phyloP scores from a whole-genome alignment of 2,888 invertebrate genomes.

The Invenusta paracnida region DNA sequence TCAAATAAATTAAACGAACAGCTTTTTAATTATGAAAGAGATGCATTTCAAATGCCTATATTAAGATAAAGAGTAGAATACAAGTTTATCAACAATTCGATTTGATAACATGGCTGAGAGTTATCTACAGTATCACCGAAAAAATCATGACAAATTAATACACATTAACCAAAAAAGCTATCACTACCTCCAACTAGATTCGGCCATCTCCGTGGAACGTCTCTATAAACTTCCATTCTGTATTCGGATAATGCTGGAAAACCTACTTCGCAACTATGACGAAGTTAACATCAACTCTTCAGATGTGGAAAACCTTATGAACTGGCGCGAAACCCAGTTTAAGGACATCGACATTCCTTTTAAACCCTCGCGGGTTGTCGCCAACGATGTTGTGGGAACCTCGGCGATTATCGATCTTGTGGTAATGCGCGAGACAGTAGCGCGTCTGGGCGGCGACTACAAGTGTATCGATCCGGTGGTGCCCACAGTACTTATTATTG shows the following conservation, averaged over 20 bases:
- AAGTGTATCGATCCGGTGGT: background rate
- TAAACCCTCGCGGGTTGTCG: background rate
- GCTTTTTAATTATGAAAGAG: no score
- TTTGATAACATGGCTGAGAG: no score
- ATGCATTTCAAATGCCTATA: no score
- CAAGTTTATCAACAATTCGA: no score
- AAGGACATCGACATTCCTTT: background rate
- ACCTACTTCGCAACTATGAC: background rate
- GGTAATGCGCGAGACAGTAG: background rate
- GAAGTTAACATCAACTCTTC: background rate
- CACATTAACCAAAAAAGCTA: background rate
- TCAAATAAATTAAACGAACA: no score
- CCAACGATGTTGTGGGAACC: background rate
- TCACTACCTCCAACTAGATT: background rate
- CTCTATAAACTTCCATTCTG: background rate
- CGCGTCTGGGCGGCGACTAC: background rate
- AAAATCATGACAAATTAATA: background rate
- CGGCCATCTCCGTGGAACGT: background rate
- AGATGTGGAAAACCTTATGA: background rate
- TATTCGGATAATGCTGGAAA: conserved; percentile 16
- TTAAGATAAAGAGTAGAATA: no score
- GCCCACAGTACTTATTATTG: background rate
- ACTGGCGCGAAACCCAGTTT: background rate
- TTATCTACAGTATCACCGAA: no score
- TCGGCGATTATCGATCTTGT: background rate